Evolutionary conservation across 2,113 vertebrate genomes (phyloP), one percentile per base, ranked within the genome.

Genomic region (Lepus europaeus): DNA sequence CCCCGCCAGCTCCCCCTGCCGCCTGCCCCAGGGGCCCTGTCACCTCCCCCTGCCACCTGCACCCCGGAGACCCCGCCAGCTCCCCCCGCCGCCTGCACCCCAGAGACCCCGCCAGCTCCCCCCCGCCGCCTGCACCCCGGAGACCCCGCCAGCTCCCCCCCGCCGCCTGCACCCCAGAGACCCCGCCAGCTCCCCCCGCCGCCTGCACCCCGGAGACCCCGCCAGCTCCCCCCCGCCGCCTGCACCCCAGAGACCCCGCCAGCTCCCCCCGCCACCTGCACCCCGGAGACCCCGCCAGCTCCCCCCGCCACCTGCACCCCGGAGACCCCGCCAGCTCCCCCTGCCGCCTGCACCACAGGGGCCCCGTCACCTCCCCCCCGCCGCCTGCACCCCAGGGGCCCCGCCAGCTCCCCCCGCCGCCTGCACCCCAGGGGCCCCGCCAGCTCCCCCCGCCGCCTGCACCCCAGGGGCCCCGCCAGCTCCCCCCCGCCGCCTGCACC

Each of bases 51-150:
- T 59, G 12, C 1, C 36, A 9, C 56, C 82, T 10, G 4, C 3
- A 2, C 56, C 13, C 56, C 6, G 13, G 0, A 69, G 16, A 5
- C 3, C 4, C 22, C 3, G 3, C 31, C 29, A 4, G 10, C 0
- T 3, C 36, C 36, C 36, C 36, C 36, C 3, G 3, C 36, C 36
- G 3, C 36, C 36, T 36, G 36, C 36, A 36, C 36, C 36, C 36
- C 36, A 3, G 36, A 36, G 36, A 36, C 36, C 36, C 36, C 36
- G 33, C 33, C 33, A 36, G 33, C 9, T 1, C n/a, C 74, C 4
- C 0, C 39, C 25, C 17, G 17, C 29, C 11, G 10, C 59, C 0
- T 2, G 16, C 20, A 27, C 9, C 49, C 51, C 39, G 31, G 22
- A 36, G 14, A 9, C 36, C 17, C 82, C 16, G 13, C 1, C 0